Base-by-base conservation (phyloP, 2,113 vertebrate species). In the Microtus oregoni region DNA sequence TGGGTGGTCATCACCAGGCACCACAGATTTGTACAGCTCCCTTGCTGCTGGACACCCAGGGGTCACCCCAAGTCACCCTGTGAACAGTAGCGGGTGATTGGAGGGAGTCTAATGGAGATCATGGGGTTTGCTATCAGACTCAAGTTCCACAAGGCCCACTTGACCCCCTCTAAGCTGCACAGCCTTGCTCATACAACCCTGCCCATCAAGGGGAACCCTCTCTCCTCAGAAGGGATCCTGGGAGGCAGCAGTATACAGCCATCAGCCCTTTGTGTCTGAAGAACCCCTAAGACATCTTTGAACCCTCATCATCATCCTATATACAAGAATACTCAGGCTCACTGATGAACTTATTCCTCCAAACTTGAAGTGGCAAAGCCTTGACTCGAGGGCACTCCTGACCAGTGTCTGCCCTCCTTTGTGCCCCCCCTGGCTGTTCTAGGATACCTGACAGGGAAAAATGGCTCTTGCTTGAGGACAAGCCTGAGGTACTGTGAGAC, bases 161-260 rank as follows among this genome's bases (percentile, higher is more conserved):
- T 55, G 26, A 70, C 5, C 19, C 24, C 76, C 61, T 14, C 15
- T 26, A 68, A 92, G 28, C 35, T 63, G 5, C 0, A 5, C 5
- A 67, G 24, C 26, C 65, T 77, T 26, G 44, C 77, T 90, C 22
- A 78, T 70, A 28, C 58, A 38, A 63, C 58, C 52, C 38, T 35
- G 30, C 26, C 11, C 35, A 20, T 58, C 58, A 17, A 55, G 4
- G 15, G 15, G 15, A 55, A 4, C 55, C 55, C 15, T 17, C 55
- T 17, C 7, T 30, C 35, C 4, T 58, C 26, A n/a, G 17, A 32
- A 10, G 3, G 26, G 6, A 44, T 41, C 50, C 13, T 44, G 24
- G 28, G 35, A 26, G 4, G 1, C 35, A 22, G n/a, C 12, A 14
- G 7, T 14, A 32, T 44, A 0, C 28, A 28, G 35, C 20, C 4